These are phyloP conservation scores for Coboldia fuscipes DNA, from an alignment of 1,140 invertebrate genomes.

Conservation along the genomic window DNA sequence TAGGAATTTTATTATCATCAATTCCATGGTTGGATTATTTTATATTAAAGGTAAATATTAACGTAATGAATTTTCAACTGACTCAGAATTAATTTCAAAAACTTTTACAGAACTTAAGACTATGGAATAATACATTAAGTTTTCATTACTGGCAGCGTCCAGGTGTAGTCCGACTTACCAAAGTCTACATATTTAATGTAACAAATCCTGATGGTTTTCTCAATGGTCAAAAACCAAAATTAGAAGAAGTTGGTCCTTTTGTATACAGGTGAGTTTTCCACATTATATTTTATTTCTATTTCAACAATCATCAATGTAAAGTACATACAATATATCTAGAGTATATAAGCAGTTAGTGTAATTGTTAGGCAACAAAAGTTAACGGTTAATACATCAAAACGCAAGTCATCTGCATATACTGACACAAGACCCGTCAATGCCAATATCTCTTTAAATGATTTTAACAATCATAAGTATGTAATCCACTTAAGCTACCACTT, in stretches of 20 bases:
- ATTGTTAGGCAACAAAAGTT: background rate
- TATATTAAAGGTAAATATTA: conserved; percentile 53
- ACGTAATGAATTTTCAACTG: conserved; percentile 1
- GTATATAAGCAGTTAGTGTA: background rate
- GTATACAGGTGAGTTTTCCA: conserved; percentile 47
- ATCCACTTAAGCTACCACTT: too few species aligned
- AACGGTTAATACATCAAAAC: too few species aligned
- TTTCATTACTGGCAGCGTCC: conserved; percentile 85
- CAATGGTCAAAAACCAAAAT: conserved; percentile 54
- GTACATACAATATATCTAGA: too few species aligned
- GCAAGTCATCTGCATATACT: too few species aligned
- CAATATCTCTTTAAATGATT: too few species aligned
- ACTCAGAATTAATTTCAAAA: background rate
- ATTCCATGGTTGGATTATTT: conserved; percentile 70
- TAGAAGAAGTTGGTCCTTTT: conserved; percentile 65
- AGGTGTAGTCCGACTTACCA: conserved; percentile 68
- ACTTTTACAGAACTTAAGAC: conserved; percentile 49
- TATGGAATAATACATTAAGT: conserved; percentile 63
- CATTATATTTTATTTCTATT: conserved; percentile 1
- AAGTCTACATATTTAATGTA: conserved; percentile 76
- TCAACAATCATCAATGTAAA: background rate
- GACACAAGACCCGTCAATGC: too few species aligned
- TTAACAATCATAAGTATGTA: too few species aligned
- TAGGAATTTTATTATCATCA: conserved; percentile 57
- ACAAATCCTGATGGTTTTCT: conserved; percentile 68